Conservation (phyloP, 2,888 invertebrate genomes). For the Stenodera caucasica region DNA sequence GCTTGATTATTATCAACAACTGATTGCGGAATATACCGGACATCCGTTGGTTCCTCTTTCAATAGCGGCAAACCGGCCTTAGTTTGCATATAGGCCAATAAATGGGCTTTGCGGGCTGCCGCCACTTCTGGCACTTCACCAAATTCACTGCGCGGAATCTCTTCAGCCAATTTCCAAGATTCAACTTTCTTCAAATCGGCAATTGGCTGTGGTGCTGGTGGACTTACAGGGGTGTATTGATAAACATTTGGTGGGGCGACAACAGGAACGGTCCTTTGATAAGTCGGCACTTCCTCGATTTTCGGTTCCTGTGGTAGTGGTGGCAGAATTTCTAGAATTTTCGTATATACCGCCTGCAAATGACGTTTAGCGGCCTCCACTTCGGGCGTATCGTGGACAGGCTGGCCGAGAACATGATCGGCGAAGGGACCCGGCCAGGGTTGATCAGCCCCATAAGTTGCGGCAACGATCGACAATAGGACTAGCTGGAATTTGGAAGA, state of each 20-base stretch:
- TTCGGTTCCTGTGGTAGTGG: conserved; percentile 29
- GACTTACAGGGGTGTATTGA: background rate
- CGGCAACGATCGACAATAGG: conserved; percentile 20
- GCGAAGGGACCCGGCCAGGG: conserved; percentile 38
- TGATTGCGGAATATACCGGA: background rate
- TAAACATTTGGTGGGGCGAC: too few species aligned
- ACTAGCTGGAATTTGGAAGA: conserved; percentile 24
- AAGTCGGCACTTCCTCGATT: background rate
- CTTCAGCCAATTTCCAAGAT: conserved; percentile 31
- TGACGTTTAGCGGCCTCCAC: conserved; percentile 35
- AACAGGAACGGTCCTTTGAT: background rate
- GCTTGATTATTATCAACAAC: background rate
- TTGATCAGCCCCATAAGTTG: conserved; percentile 9
- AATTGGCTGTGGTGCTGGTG: background rate
- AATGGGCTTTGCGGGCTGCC: conserved; percentile 39
- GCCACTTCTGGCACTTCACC: conserved; percentile 43
- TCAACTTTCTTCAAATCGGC: background rate
- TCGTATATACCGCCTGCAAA: conserved; percentile 28
- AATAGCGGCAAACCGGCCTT: conserved; percentile 26
- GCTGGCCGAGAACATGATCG: conserved; percentile 32
- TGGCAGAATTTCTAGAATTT: conserved; percentile 32
- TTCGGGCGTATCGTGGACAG: conserved; percentile 36
- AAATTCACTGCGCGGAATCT: conserved; percentile 36
- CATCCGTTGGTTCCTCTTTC: conserved; percentile 6
- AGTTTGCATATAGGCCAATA: conserved; percentile 29